Conservation (phyloP, 2,888 invertebrate genomes). For the Biston betularia region DNA sequence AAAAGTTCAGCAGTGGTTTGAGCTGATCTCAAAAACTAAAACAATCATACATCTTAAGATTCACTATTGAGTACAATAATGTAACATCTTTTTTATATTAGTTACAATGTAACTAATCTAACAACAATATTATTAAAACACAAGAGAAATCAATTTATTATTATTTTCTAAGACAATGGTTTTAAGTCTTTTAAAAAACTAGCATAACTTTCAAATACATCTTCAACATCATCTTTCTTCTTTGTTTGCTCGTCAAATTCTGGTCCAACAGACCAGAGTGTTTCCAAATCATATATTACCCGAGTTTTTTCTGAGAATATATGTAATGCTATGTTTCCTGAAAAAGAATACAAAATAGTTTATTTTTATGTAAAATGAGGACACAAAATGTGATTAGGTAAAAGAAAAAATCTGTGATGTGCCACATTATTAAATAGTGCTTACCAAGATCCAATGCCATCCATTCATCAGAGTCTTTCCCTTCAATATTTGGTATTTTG, state of each 20-base stretch:
- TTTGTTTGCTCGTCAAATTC: constrained; percentile 91
- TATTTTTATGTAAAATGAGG: too few relatives aligned
- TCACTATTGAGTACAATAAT: too few relatives aligned
- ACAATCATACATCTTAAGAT: too few relatives aligned
- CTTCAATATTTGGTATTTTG: constrained; percentile 91
- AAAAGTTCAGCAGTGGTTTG: too few relatives aligned
- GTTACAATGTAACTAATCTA: neutral
- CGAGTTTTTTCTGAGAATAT: constrained; percentile 91
- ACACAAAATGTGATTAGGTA: neutral
- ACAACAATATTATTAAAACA: too few relatives aligned
- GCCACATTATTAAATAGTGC: constrained; percentile 7
- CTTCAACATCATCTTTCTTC: constrained; percentile 86
- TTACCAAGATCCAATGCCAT: constrained; percentile 95
- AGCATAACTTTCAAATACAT: constrained; percentile 89
- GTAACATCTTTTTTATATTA: too few relatives aligned
- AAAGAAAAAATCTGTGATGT: neutral
- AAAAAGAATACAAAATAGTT: constrained; percentile 53
- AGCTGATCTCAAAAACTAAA: too few relatives aligned
- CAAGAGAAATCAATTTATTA: neutral
- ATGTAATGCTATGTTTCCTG: constrained; percentile 97
- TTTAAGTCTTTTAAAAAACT: constrained; percentile 87
- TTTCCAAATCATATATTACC: constrained; percentile 93
- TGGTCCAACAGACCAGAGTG: constrained; percentile 95
- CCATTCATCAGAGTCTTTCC: constrained; percentile 92
- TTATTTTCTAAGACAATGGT: constrained; percentile 77